These are phyloP conservation scores for Tetrax tetrax DNA, from an alignment of 2,113 vertebrate species.

Conservation along the genomic window DNA sequence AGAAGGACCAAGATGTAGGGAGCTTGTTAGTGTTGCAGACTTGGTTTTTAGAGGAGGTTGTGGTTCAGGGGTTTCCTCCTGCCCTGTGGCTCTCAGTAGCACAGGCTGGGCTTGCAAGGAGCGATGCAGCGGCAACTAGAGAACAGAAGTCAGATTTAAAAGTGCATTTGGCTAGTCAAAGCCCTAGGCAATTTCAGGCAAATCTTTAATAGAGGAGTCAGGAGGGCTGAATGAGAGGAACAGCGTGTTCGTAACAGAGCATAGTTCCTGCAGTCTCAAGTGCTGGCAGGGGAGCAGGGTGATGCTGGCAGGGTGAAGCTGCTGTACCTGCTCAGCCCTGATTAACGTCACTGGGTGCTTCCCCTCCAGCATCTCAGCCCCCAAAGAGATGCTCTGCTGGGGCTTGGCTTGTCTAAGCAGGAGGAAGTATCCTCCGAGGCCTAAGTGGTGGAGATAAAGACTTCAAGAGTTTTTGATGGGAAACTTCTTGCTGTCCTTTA, in stretches of 20 bases:
- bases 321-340: background rate
- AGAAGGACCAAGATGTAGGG: background rate
- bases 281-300: background rate
- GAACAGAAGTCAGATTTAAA: background rate
- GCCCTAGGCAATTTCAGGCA: background rate
- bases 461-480: background rate
- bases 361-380: background rate
- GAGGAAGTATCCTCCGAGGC: constrained; percentile 15
- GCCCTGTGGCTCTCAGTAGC: background rate
- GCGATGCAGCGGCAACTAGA: background rate
- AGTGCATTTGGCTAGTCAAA: background rate
- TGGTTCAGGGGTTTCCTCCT: background rate
- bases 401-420: background rate
- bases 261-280: background rate
- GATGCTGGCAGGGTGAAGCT: background rate
- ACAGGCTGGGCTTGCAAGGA: background rate
- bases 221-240: constrained; percentile 7
- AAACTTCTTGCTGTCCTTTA: constrained; percentile 4
- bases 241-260: background rate
- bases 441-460: background rate
- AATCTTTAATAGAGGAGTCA: background rate
- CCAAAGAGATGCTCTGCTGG: background rate
- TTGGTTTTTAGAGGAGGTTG: background rate
- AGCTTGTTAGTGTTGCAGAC: background rate
- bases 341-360: background rate